phyloP scores from a whole-genome alignment of 2,888 invertebrate genomes.

The Pristionchus maxplancki region DNA sequence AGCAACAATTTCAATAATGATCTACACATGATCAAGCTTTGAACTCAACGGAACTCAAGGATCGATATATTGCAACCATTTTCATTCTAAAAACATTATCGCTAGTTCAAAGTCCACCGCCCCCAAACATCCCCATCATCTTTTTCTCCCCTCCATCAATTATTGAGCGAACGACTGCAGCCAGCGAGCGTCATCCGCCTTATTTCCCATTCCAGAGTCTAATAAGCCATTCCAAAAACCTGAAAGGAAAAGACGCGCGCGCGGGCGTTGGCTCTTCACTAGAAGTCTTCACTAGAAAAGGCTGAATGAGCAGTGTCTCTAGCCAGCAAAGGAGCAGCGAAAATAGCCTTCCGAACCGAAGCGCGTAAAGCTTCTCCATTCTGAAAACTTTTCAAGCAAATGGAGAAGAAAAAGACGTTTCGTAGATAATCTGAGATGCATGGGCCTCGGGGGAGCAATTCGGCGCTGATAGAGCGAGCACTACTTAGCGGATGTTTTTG shows the following conservation, averaged over 20 bases:
- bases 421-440: not conserved
- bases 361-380: not conserved
- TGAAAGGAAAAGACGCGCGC: not conserved
- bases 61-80: no score
- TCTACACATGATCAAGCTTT: no score
- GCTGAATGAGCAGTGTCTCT: not conserved
- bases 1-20: no score
- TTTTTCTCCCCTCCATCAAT: not conserved
- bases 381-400: not conserved
- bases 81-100: not conserved
- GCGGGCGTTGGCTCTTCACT: not conserved
- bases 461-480: not conserved
- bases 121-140: constrained; percentile 10
- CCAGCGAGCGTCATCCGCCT: constrained; percentile 10
- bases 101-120: not conserved
- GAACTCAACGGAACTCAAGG: not conserved
- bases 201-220: not conserved
- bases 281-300: not conserved
- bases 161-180: not conserved
- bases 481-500: not conserved
- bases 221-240: constrained; percentile 3
- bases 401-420: not conserved
- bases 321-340: no score
- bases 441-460: not conserved
- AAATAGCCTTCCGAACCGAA: no score